Conservation (phyloP, 2,113 vertebrate genomes). For the Corydoras maculifer region DNA sequence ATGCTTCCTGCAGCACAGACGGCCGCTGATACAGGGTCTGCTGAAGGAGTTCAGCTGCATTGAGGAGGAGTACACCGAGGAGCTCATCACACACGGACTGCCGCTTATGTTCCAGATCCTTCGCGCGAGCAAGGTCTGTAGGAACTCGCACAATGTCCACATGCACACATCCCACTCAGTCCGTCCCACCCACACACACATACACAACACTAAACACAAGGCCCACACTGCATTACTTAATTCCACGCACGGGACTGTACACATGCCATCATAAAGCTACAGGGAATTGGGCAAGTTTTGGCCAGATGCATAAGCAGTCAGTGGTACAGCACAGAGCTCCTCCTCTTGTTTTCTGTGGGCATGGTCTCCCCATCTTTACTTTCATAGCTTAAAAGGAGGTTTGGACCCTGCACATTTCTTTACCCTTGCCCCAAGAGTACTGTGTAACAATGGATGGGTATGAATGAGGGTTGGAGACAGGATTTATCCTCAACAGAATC, state of each 20-base stretch:
- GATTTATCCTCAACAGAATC: too few relatives aligned
- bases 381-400: too few relatives aligned
- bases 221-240: constrained; percentile 12
- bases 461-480: too few relatives aligned
- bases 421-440: too few relatives aligned
- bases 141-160: neutral
- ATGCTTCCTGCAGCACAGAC: constrained; percentile 65
- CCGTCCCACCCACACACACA: constrained; percentile 18
- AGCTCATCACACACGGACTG: constrained; percentile 71
- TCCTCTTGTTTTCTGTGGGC: too few relatives aligned
- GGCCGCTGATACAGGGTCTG: constrained; percentile 67
- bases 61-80: constrained; percentile 71
- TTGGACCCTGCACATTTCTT: too few relatives aligned
- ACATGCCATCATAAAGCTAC: too few relatives aligned
- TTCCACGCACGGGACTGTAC: neutral
- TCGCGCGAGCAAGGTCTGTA: constrained; percentile 64
- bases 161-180: constrained; percentile 21
- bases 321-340: too few relatives aligned
- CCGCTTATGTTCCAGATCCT: constrained; percentile 76
- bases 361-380: too few relatives aligned
- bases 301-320: too few relatives aligned
- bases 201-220: neutral
- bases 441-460: too few relatives aligned
- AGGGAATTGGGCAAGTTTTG: too few relatives aligned
- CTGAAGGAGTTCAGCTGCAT: constrained; percentile 72